Evolutionary conservation across 2,888 invertebrate genomes (phyloP).

Genomic region (Philhelius pedissequus): DNA sequence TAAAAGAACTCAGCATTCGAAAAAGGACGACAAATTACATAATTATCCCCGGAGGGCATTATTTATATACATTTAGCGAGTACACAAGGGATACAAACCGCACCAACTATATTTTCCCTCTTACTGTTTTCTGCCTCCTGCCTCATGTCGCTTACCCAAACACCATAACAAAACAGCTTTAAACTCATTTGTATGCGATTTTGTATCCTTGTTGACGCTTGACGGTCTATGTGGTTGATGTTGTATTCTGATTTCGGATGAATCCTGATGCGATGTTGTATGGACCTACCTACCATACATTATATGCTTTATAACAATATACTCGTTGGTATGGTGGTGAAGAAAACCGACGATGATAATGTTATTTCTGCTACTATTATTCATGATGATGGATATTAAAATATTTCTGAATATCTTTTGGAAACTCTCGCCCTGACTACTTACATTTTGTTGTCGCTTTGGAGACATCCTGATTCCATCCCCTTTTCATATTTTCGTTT

Average conservation of each 20-base stretch:
- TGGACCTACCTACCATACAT: too few species aligned
- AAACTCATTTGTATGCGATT: slow-evolving; percentile 65
- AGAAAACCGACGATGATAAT: slow-evolving; percentile 10
- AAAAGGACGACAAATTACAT: slow-evolving; percentile 67
- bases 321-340: too few species aligned
- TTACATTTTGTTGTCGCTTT: slow-evolving; percentile 25
- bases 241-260: not conserved
- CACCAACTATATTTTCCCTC: not conserved
- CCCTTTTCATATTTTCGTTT: not conserved
- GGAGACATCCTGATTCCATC: slow-evolving; percentile 41
- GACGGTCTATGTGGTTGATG: slow-evolving; percentile 49
- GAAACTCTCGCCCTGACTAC: slow-evolving; percentile 38
- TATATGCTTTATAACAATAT: too few species aligned
- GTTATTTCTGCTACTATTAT: slow-evolving; percentile 24
- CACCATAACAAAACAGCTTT: slow-evolving; percentile 68
- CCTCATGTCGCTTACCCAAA: slow-evolving; percentile 38
- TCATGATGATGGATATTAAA: slow-evolving; percentile 47
- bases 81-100: slow-evolving; percentile 18
- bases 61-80: slow-evolving; percentile 52
- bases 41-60: slow-evolving; percentile 64
- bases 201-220: slow-evolving; percentile 57
- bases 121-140: not conserved
- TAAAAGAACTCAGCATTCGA: slow-evolving; percentile 30
- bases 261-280: not conserved
- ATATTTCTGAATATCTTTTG: slow-evolving; percentile 54